Conservation (phyloP, 2,888 invertebrate genomes). For the Cecidostiba fungosa region DNA sequence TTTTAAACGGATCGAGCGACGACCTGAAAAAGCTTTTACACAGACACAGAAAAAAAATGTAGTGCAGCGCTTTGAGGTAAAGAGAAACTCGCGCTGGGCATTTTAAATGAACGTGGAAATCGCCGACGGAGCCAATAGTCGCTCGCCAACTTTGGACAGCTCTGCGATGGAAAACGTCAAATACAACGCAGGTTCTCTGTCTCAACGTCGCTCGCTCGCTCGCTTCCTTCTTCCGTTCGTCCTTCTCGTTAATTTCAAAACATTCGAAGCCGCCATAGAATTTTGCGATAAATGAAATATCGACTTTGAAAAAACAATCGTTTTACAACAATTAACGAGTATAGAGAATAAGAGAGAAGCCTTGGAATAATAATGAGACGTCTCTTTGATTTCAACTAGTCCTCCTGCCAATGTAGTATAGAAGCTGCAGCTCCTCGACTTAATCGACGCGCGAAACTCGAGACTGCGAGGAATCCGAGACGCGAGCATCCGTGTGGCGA, state of each 20-base stretch:
- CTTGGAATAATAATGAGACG: too few relatives aligned
- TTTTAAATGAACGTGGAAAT: conserved; percentile 29
- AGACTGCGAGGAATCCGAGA: conserved; percentile 59
- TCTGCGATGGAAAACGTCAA: conserved; percentile 32
- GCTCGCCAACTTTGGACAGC: conserved; percentile 37
- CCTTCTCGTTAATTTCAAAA: neutral
- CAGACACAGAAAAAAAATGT: neutral
- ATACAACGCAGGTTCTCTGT: conserved; percentile 22
- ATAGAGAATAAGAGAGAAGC: too few relatives aligned
- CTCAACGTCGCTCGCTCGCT: conserved; percentile 23
- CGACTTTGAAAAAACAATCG: neutral
- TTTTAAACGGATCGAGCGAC: neutral
- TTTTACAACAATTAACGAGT: neutral
- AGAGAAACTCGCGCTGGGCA: neutral
- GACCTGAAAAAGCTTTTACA: neutral
- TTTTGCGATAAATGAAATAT: neutral
- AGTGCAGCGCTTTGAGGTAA: neutral
- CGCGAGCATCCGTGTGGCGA: conserved; percentile 26
- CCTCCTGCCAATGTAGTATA: neutral
- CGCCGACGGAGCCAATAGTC: conserved; percentile 20
- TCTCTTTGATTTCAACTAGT: neutral
- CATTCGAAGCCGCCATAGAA: conserved; percentile 6
- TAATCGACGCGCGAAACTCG: conserved; percentile 64
- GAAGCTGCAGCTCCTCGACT: conserved; percentile 9
- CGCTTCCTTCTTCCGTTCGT: neutral